Evolutionary conservation across 2,113 vertebrate species (phyloP).

Genomic region (Sceloporus undulatus): DNA sequence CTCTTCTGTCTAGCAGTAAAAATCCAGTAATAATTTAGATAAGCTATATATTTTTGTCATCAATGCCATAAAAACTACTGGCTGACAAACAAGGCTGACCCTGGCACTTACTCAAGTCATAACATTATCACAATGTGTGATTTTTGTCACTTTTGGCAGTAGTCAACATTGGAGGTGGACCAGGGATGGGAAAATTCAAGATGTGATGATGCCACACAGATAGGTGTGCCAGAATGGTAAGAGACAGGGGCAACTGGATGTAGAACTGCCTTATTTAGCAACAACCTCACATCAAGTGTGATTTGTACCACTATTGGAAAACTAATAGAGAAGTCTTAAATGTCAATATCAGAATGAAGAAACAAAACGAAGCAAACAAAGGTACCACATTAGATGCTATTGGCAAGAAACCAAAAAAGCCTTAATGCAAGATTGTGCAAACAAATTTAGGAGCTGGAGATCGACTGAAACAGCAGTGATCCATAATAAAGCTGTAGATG

Average conservation of each 20-base stretch:
- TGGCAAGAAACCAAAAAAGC: not conserved
- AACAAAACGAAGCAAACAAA: not conserved
- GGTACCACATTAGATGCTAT: not conserved
- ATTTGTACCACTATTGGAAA: not conserved
- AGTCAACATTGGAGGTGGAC: not conserved
- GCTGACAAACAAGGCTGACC: not conserved
- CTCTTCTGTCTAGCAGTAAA: not conserved
- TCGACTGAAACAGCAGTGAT: not conserved
- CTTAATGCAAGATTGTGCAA: not conserved
- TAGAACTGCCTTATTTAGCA: not conserved
- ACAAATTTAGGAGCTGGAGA: not conserved
- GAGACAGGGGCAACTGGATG: too few relatives aligned
- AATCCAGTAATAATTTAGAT: not conserved
- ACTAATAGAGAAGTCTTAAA: not conserved
- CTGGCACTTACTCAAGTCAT: not conserved
- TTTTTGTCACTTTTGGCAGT: not conserved
- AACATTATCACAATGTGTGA: not conserved
- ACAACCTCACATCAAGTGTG: not conserved
- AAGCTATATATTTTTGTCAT: not conserved
- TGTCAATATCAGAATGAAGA: not conserved
- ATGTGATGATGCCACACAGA: not conserved
- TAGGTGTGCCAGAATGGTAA: too few relatives aligned
- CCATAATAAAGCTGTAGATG: not conserved
- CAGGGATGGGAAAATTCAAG: not conserved
- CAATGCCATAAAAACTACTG: not conserved